Base-by-base conservation (phyloP, 2,888 invertebrate species). In the Pachydiplax longipennis region DNA sequence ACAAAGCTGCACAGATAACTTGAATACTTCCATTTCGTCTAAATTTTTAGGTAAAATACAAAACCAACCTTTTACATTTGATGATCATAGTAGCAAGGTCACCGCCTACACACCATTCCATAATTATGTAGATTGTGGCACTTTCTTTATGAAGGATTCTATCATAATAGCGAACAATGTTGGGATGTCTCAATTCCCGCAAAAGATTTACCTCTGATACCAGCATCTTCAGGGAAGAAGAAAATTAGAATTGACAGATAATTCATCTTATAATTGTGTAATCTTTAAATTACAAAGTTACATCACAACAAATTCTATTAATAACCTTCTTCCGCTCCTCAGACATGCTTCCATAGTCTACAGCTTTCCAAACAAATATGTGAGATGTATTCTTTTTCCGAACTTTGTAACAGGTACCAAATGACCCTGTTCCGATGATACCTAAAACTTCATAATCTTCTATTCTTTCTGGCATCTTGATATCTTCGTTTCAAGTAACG, bases 31-130 rank as follows among this genome's bases (percentile, higher is more conserved):
- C 8, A 15, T 12, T 65, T 37, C 13, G 25, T 44, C 0, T 18
- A 0, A 35, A 91, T 22, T 31, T 31, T 25, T 31, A 15, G 61
- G 25, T n/a, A 22, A 90, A 81, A 6, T 58, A 58, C 35, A 25
- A 25, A n/a, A 90, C 91, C 90, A 92, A 93, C 93, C 93, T 93
- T 73, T 94, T 94, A 91, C 95, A 95, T 44, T 94, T 94, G 58
- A 94, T 93, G 40, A 96, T 95, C 0, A 96, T 93, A 91, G 95
- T 94, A 18, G 94, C 93, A 10, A 96, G 93, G 93, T 95, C 96
- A 10, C 96, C 96, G 90, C 95, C 95, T 82, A 95, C 94, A 92
- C 96, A 96, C 93, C 95, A 96, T 93, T 96, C 96, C 94, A 95
- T 95, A 44, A 96, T 94, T 53, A 96, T 95, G 92, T 96, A 96